These are phyloP conservation scores for Troglohyphantes excavatus DNA, from an alignment of 2,888 invertebrate species.

Conservation along the genomic window DNA sequence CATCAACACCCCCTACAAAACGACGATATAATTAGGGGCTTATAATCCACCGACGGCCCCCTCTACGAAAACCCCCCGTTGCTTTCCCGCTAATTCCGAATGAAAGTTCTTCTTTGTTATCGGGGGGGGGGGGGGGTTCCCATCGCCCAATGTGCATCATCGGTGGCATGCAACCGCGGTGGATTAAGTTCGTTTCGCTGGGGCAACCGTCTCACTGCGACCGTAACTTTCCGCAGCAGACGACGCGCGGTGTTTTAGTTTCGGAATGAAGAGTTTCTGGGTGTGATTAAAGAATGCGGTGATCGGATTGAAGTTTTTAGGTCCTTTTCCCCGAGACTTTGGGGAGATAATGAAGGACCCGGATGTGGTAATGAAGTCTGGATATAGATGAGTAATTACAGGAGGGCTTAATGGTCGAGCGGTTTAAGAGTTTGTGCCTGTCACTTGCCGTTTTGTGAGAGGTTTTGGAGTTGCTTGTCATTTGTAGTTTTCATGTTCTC, in stretches of 20 bases:
- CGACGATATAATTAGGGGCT: constrained; percentile 49
- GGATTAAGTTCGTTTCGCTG: background rate
- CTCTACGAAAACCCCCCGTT: background rate
- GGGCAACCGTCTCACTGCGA: background rate
- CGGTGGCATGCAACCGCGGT: background rate
- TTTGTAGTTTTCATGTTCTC: too few relatives aligned
- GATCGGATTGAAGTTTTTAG: constrained; percentile 5
- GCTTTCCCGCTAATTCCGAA: background rate
- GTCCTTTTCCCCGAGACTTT: background rate
- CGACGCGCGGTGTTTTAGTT: background rate
- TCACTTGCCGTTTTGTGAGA: background rate
- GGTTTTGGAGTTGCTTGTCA: background rate
- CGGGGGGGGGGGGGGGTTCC: background rate
- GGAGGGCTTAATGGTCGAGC: background rate
- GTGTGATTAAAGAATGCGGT: background rate
- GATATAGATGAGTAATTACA: constrained; percentile 11
- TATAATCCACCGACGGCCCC: background rate
- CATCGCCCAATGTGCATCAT: background rate
- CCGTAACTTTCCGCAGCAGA: too few relatives aligned
- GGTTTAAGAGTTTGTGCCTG: background rate
- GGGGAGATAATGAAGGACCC: constrained; percentile 19
- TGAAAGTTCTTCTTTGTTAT: background rate
- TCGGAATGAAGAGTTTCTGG: background rate
- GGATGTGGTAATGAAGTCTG: constrained; percentile 25
- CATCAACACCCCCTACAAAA: constrained; percentile 25